Evolutionary conservation across 2,797 vertebrate genomes (phyloP).

Genomic region (Pangasius larnaudii): DNA sequence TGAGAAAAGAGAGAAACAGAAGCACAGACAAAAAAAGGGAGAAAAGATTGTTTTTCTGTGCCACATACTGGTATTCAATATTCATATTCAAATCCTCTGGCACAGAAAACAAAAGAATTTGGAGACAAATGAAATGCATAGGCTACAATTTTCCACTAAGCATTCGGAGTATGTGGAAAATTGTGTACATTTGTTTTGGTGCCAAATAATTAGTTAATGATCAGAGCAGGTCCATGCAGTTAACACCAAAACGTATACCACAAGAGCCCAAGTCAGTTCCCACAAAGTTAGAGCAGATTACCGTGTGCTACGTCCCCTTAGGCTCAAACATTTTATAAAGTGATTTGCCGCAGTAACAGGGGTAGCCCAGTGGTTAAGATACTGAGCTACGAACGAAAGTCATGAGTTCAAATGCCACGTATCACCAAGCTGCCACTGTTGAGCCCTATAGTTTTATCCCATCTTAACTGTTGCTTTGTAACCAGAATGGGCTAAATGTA

Average conservation of each 20-base stretch:
- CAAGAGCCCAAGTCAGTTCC: background rate
- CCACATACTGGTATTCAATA: background rate
- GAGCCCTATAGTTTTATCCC: too few species aligned
- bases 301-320: background rate
- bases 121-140: background rate
- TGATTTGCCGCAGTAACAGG: background rate
- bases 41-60: slow-evolving; percentile 55
- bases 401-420: background rate
- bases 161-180: background rate
- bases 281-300: background rate
- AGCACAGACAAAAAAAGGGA: slow-evolving; percentile 75
- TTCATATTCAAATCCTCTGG: slow-evolving; percentile 6
- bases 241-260: background rate
- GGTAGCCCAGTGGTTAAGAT: background rate
- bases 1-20: slow-evolving; percentile 87
- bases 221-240: slow-evolving; percentile 1
- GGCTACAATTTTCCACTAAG: background rate
- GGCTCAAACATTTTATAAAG: background rate
- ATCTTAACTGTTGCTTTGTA: background rate
- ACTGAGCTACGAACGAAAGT: background rate
- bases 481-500: background rate
- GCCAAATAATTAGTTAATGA: background rate
- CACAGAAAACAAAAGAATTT: slow-evolving; percentile 12
- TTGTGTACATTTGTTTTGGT: background rate
- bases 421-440: background rate